A percentile compares a stretch with the other conserved stretches of the same genome.
phyloP scores from a whole-genome alignment of 1,140 invertebrate genomes.

The Agraylea sexmaculata region DNA sequence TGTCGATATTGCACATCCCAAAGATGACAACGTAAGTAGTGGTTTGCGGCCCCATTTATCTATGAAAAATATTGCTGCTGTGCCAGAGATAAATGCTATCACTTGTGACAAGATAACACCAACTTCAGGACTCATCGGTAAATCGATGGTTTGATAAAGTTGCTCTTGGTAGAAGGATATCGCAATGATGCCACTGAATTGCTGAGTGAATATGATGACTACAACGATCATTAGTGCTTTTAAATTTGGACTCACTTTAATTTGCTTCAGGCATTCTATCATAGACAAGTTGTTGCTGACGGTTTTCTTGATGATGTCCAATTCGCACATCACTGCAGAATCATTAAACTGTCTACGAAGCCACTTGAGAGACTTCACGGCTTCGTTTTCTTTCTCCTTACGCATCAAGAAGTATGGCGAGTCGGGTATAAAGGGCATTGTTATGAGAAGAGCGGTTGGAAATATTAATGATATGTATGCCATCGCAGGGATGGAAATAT shows the following conservation, averaged over 20 bases:
- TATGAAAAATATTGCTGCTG: conserved; percentile 23
- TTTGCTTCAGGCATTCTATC: conserved; percentile 14
- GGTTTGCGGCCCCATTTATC: conserved; percentile 27
- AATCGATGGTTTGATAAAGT: conserved; percentile 11
- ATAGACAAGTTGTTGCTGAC: conserved; percentile 14
- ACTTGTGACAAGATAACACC: conserved; percentile 23
- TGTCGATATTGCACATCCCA: conserved; percentile 24
- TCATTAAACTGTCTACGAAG: conserved; percentile 14
- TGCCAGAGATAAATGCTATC: conserved; percentile 24
- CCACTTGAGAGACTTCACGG: conserved; percentile 14
- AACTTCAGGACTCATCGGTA: conserved; percentile 14
- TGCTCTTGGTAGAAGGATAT: conserved; percentile 20
- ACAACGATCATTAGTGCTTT: conserved; percentile 18
- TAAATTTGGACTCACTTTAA: conserved; percentile 15
- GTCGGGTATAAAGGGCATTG: conserved; percentile 17
- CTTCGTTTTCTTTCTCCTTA: conserved; percentile 15
- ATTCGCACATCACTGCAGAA: conserved; percentile 9
- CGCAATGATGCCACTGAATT: conserved; percentile 16
- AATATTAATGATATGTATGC: conserved; percentile 14
- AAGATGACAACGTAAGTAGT: conserved; percentile 26
- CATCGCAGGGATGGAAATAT: conserved; percentile 9
- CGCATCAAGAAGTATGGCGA: conserved; percentile 17
- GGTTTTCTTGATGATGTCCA: conserved; percentile 15
- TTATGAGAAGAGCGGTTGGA: conserved; percentile 9
- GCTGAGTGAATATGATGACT: conserved; percentile 10